Conservation (phyloP, 1,140 invertebrate species). For the Zophobas atratus region DNA sequence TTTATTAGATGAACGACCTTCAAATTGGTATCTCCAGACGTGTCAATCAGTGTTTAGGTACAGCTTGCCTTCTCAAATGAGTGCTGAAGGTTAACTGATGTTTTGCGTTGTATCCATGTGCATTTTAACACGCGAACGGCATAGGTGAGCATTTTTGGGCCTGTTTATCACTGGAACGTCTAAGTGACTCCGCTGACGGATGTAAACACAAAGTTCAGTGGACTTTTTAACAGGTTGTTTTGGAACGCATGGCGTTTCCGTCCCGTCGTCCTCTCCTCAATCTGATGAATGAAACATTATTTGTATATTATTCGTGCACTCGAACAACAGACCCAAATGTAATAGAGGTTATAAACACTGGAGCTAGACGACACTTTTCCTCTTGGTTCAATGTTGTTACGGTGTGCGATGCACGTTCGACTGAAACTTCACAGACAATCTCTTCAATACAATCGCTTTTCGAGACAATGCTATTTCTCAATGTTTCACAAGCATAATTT, state of each 20-base stretch:
- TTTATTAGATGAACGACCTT: constrained; percentile 39
- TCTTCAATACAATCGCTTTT: constrained; percentile 51
- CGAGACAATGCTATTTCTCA: constrained; percentile 48
- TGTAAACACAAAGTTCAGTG: constrained; percentile 61
- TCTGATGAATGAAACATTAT: constrained; percentile 48
- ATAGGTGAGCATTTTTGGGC: constrained; percentile 36
- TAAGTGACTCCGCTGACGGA: constrained; percentile 8
- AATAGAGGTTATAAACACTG: constrained; percentile 33
- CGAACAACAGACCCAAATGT: not conserved
- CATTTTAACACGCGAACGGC: constrained; percentile 56
- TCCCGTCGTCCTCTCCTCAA: constrained; percentile 10
- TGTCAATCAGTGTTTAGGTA: constrained; percentile 40
- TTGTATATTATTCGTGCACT: constrained; percentile 30
- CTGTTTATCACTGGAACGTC: not conserved
- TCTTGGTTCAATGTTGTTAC: not conserved
- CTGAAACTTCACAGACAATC: constrained; percentile 37
- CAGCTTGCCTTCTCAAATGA: constrained; percentile 23
- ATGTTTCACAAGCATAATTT: constrained; percentile 56
- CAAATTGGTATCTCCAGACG: constrained; percentile 36
- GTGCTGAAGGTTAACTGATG: constrained; percentile 46
- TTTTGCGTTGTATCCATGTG: constrained; percentile 64
- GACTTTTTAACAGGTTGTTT: constrained; percentile 64
- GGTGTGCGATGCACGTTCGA: not conserved
- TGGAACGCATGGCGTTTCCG: constrained; percentile 48
- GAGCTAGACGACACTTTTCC: constrained; percentile 6